Evolutionary conservation across 1,140 invertebrate genomes (phyloP).

Genomic region (Drosophila setifemur): DNA sequence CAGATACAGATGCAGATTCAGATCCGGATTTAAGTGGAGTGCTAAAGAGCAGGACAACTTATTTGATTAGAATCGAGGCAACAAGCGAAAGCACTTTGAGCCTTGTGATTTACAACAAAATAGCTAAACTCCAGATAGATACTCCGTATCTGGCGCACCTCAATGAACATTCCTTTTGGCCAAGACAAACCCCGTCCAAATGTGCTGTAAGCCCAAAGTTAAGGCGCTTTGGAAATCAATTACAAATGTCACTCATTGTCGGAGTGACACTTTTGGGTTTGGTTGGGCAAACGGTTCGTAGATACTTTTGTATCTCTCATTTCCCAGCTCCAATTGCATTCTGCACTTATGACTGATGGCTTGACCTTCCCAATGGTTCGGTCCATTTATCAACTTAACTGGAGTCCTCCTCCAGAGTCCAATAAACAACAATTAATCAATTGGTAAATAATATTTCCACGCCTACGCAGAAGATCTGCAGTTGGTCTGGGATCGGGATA

Average conservation of each 20-base stretch:
- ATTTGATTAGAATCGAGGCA: constrained; percentile 44
- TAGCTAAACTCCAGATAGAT: constrained; percentile 13
- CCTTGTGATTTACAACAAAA: constrained; percentile 7
- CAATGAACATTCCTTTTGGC: constrained; percentile 17
- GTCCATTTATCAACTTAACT: constrained; percentile 56
- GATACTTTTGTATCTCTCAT: not conserved
- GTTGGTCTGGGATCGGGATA: constrained; percentile 7
- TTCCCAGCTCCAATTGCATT: constrained; percentile 17
- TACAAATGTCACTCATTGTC: constrained; percentile 69
- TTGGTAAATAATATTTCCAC: constrained; percentile 58
- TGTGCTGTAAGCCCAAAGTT: constrained; percentile 71
- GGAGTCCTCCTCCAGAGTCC: constrained; percentile 25
- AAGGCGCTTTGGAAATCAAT: constrained; percentile 71
- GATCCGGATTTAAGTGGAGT: constrained; percentile 12
- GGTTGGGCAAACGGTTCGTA: constrained; percentile 21
- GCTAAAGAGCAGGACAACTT: constrained; percentile 42
- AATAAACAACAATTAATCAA: constrained; percentile 70
- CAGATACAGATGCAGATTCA: not conserved
- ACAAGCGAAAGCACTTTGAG: constrained; percentile 69
- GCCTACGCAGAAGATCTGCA: constrained; percentile 42
- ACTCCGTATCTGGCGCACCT: no score
- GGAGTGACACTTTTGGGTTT: constrained; percentile 53
- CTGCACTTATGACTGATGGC: constrained; percentile 49
- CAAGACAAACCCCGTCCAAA: constrained; percentile 37
- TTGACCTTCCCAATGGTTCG: constrained; percentile 25